Base-by-base conservation (phyloP, 1,140 invertebrate genomes). In the Eueides isabella region DNA sequence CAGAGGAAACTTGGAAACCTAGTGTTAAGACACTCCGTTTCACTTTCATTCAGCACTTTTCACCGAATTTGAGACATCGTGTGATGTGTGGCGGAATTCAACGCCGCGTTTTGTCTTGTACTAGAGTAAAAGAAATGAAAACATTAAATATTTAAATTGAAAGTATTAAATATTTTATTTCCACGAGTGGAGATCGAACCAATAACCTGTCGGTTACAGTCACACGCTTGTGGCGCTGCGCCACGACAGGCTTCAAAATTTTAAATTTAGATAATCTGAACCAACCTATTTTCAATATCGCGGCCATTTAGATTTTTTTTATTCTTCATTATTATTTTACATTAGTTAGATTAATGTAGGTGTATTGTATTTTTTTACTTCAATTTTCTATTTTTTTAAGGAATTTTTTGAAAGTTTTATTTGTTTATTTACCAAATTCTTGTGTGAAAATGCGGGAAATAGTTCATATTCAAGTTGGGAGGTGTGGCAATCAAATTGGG, bases 401-500 rank as follows among this genome's bases (percentile, higher is more conserved):
- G 48, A 63, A 41, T 41, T 72, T 71, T 63, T 71, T 64, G 12
- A 19, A 55, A 9, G 11, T 65, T 41, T 73, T 81, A 81, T 87
- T 84, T 80, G 65, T 80, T 81, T 85, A 71, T 82, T 82, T 81
- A 74, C 23, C 33, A 88, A 90, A 88, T 85, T 85, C 23, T 74
- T 73, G 48, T 19, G 83, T 75, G 35, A 41, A 16, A 68, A 96
- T 96, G 95, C 94, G 95, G 85, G 95, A 96, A 94, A 96, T 96
- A 68, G 95, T 95, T 55, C 95, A 96, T 82, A 90, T 96, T 69
- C 96, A 96, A 92, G 95, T 95, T 72, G 96, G 96, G 19, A 96
- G 96, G 87, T 97, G 96, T 84, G 96, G 96, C 55, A 97, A 97
- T 86, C 96, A 97, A 85, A 96, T 97, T 80, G 96, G 96, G 67